A percentile compares a stretch with the other conserved stretches of the same genome.
phyloP scores from a whole-genome alignment of 2,888 invertebrate genomes.

The Cephus spinipes region DNA sequence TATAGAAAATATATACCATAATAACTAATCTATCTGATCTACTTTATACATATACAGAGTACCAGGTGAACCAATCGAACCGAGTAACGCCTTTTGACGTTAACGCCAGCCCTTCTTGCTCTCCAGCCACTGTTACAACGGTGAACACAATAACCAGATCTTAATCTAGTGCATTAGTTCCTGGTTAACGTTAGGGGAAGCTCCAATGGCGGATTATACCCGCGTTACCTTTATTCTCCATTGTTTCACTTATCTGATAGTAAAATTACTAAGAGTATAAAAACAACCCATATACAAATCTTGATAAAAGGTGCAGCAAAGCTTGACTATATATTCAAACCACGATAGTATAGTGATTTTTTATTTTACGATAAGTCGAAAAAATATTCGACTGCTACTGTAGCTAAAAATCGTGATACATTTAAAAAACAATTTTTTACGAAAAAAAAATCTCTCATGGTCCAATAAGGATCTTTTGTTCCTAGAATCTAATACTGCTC shows the following conservation, averaged over 20 bases:
- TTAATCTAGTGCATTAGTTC: constrained; percentile 60
- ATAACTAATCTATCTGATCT: neutral
- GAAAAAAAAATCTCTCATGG: neutral
- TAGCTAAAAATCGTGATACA: neutral
- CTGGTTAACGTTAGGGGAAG: constrained; percentile 39
- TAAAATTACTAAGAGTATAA: neutral
- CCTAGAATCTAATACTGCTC: constrained; percentile 31
- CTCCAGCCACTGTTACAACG: neutral
- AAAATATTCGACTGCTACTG: neutral
- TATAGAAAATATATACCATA: neutral
- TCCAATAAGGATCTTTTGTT: constrained; percentile 44
- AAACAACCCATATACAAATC: neutral
- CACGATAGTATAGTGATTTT: neutral
- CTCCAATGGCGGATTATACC: neutral
- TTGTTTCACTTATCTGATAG: constrained; percentile 51
- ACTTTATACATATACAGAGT: constrained; percentile 21
- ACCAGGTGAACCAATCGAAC: constrained; percentile 56
- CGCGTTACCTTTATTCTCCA: constrained; percentile 25
- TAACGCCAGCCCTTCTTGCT: constrained; percentile 52
- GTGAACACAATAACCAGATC: constrained; percentile 47
- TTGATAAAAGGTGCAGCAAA: neutral
- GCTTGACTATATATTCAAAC: neutral
- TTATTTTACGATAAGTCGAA: neutral
- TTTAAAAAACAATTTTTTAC: neutral
- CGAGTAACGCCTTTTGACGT: constrained; percentile 62